Evolutionary conservation across 2,113 vertebrate species (phyloP).

Genomic region (Puffinus mauretanicus): DNA sequence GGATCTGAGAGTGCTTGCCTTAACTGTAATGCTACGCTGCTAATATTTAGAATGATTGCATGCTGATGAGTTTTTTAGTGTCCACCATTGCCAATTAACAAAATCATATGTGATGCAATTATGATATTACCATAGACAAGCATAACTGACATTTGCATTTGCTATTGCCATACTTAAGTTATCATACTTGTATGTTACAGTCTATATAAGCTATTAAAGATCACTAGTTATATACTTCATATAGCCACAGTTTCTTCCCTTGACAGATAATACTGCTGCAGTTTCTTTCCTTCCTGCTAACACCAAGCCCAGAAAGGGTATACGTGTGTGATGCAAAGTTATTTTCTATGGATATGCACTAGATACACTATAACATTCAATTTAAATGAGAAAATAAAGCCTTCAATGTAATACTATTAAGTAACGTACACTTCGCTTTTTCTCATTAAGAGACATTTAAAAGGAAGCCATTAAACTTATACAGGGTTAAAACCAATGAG

Average conservation of each 20-base stretch:
- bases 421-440: background rate
- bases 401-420: background rate
- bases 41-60: background rate
- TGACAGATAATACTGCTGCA: background rate
- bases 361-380: background rate
- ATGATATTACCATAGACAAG: background rate
- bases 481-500: slow-evolving; percentile 19
- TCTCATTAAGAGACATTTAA: slow-evolving; percentile 2
- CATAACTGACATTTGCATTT: background rate
- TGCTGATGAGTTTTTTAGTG: background rate
- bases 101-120: background rate
- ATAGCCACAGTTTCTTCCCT: background rate
- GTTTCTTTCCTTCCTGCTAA: background rate
- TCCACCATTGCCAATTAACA: background rate
- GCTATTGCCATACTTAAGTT: background rate
- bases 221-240: background rate
- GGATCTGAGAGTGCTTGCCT: background rate
- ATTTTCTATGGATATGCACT: background rate
- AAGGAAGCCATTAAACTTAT: slow-evolving; percentile 20
- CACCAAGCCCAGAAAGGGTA: background rate
- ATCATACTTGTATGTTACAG: background rate
- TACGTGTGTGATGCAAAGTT: background rate
- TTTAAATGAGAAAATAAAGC: background rate
- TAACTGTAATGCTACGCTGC: background rate
- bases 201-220: background rate